These are phyloP conservation scores for Puma concolor DNA, from an alignment of 2,113 vertebrate genomes.

Conservation along the genomic window DNA sequence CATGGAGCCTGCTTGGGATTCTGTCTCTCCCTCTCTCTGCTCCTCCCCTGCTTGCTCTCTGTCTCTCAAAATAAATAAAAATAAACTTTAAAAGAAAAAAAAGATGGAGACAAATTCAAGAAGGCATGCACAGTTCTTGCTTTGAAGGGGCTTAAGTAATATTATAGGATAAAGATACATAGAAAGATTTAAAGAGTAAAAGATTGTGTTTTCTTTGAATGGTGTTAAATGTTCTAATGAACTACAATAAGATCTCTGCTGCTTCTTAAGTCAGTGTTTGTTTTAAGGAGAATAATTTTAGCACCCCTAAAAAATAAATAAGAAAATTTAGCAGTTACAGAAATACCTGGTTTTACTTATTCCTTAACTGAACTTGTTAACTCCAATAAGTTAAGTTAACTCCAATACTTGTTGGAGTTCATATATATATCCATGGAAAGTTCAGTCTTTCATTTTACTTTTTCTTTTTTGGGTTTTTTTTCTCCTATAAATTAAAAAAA, in stretches of 20 bases:
- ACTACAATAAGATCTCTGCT: background rate
- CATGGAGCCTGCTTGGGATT: too few species aligned
- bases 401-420: conserved; percentile 9
- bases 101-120: background rate
- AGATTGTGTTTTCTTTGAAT: background rate
- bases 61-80: too few species aligned
- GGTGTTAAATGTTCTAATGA: conserved; percentile 9
- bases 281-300: conserved; percentile 6
- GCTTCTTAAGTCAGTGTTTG: conserved; percentile 18
- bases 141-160: background rate
- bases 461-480: background rate
- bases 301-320: background rate
- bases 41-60: too few species aligned
- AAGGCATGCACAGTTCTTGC: background rate
- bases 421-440: background rate
- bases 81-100: background rate
- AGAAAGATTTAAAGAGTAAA: background rate
- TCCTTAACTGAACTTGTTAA: background rate
- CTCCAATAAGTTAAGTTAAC: too few species aligned
- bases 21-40: too few species aligned
- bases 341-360: background rate
- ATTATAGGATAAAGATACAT: background rate
- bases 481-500: background rate
- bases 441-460: background rate
- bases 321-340: background rate